Percentiles rank a stretch among this genome's conserved stretches.
These are phyloP conservation scores for Gnatocerus cornutus DNA, from an alignment of 2,888 invertebrate species.

Conservation along the genomic window DNA sequence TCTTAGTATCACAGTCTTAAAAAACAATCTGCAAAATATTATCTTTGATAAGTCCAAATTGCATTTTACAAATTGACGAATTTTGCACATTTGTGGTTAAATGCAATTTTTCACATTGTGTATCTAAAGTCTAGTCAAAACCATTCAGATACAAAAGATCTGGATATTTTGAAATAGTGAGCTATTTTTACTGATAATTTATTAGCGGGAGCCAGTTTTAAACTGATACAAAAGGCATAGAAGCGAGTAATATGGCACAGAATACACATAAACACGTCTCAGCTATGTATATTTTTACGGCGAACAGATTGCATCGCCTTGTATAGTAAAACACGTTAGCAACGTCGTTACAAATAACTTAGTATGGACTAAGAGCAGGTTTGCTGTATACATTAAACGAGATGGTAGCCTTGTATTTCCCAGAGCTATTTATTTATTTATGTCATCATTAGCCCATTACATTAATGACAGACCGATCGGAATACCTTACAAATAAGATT, in stretches of 20 bases:
- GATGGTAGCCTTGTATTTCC: constrained; percentile 52
- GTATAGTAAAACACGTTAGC: constrained; percentile 52
- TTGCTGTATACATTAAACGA: constrained; percentile 52
- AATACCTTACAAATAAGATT: constrained; percentile 39
- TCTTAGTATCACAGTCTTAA: too few relatives aligned
- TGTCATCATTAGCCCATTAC: constrained; percentile 57
- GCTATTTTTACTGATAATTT: constrained; percentile 14
- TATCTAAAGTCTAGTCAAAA: too few relatives aligned
- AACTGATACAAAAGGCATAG: constrained; percentile 33
- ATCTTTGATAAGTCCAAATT: too few relatives aligned
- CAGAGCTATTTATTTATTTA: constrained; percentile 53
- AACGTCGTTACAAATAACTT: constrained; percentile 53
- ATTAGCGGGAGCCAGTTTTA: constrained; percentile 40
- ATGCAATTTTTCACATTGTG: too few relatives aligned
- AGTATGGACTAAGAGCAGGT: constrained; percentile 48
- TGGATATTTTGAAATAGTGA: too few relatives aligned
- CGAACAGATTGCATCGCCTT: constrained; percentile 54
- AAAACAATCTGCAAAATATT: too few relatives aligned
- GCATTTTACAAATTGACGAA: too few relatives aligned
- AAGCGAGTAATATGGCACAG: constrained; percentile 43
- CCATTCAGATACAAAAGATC: too few relatives aligned
- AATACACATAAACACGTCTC: constrained; percentile 46
- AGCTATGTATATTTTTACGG: constrained; percentile 46
- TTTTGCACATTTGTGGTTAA: too few relatives aligned
- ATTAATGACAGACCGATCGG: constrained; percentile 51